These are phyloP conservation scores for Drosophila antonietae DNA, from an alignment of 2,888 invertebrate species.

Conservation along the genomic window DNA sequence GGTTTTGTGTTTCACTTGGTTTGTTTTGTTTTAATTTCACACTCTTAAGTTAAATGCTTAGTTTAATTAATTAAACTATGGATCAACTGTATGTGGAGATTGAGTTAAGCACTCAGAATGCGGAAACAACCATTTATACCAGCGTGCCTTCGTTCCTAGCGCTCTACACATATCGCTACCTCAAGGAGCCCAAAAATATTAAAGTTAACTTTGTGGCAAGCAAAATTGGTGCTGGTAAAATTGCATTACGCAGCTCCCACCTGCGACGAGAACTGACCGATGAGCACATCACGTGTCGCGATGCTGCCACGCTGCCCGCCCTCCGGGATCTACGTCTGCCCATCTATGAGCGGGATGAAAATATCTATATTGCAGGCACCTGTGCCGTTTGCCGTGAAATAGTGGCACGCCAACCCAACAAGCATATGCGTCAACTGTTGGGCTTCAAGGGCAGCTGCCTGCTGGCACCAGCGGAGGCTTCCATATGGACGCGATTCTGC, in stretches of 20 bases:
- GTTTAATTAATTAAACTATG: conserved; percentile 69
- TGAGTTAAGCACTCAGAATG: conserved; percentile 74
- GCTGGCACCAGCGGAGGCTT: conserved; percentile 92
- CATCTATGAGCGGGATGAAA: conserved; percentile 85
- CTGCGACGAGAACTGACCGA: conserved; percentile 79
- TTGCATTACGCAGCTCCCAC: conserved; percentile 70
- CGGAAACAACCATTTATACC: conserved; percentile 82
- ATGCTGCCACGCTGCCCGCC: conserved; percentile 74
- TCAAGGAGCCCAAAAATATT: conserved; percentile 85
- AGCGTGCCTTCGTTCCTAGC: conserved; percentile 88
- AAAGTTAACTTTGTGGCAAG: conserved; percentile 84
- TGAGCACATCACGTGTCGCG: conserved; percentile 78
- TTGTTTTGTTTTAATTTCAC: conserved; percentile 28
- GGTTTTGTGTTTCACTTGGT: conserved; percentile 32
- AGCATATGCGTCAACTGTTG: conserved; percentile 85
- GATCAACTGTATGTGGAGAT: conserved; percentile 84
- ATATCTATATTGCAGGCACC: conserved; percentile 90
- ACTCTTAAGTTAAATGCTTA: conserved; percentile 56
- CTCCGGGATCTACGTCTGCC: conserved; percentile 86
- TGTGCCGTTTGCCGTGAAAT: conserved; percentile 90
- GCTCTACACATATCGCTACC: conserved; percentile 87
- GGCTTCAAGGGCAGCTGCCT: conserved; percentile 93
- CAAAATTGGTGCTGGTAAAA: conserved; percentile 64
- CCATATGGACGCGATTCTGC: conserved; percentile 96
- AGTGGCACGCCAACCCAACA: conserved; percentile 84